phyloP scores from a whole-genome alignment of 2,888 invertebrate genomes.

The Aspidapion aeneum region DNA sequence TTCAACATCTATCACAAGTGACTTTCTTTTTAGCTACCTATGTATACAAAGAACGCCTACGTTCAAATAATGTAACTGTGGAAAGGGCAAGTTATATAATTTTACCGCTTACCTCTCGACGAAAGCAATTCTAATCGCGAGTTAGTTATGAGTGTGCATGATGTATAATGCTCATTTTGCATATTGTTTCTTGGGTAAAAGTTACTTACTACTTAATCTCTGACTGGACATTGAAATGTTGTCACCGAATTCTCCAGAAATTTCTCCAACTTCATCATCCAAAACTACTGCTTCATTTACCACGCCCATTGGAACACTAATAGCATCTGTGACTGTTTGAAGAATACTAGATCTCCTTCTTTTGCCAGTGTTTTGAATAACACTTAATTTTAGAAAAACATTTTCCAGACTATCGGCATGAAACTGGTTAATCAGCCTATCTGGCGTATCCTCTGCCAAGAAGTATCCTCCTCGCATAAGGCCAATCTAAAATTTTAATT shows the following conservation, averaged over 20 bases:
- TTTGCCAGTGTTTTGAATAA: slow-evolving; percentile 78
- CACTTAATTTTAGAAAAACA: slow-evolving; percentile 77
- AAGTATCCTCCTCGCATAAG: slow-evolving; percentile 80
- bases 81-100: too few relatives aligned
- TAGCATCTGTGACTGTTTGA: slow-evolving; percentile 68
- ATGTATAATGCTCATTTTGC: too few relatives aligned
- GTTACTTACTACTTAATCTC: slow-evolving; percentile 49
- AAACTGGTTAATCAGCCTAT: slow-evolving; percentile 66
- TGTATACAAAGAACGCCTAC: too few relatives aligned
- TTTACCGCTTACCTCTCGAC: too few relatives aligned
- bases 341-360: slow-evolving; percentile 75
- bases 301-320: slow-evolving; percentile 61
- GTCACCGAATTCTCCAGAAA: slow-evolving; percentile 85
- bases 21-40: too few relatives aligned
- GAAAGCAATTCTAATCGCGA: too few relatives aligned
- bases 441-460: slow-evolving; percentile 79
- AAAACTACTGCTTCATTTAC: slow-evolving; percentile 55
- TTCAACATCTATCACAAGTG: too few relatives aligned
- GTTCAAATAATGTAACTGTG: too few relatives aligned
- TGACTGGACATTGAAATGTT: slow-evolving; percentile 73
- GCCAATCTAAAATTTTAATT: slow-evolving; percentile 71
- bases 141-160: too few relatives aligned
- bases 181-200: too few relatives aligned
- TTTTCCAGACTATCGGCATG: slow-evolving; percentile 72
- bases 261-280: slow-evolving; percentile 69